Evolutionary conservation across 2,888 invertebrate species (phyloP).

Genomic region (Hypomecis punctinalis): DNA sequence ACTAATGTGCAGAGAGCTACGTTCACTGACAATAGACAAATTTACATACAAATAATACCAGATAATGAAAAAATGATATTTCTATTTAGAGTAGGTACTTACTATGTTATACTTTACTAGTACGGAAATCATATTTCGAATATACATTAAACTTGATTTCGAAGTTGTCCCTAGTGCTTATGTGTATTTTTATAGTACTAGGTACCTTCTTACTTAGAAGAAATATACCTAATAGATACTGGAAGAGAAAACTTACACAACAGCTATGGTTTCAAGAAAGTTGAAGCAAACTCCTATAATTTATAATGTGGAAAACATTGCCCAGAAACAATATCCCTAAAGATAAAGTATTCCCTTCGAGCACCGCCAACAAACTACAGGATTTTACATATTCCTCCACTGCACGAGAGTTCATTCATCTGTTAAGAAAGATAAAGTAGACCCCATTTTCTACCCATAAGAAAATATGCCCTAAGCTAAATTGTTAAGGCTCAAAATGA

Average conservation of each 20-base stretch:
- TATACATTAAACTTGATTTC: no score
- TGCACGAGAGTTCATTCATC: slow-evolving; percentile 66
- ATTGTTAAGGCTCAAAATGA: slow-evolving; percentile 21
- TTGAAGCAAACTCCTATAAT: slow-evolving; percentile 40
- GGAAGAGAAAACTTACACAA: neutral
- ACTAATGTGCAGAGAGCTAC: no score
- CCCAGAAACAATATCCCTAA: slow-evolving; percentile 52
- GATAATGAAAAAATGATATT: no score
- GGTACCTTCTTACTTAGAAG: no score
- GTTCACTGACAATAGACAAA: no score
- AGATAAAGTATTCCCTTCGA: slow-evolving; percentile 49
- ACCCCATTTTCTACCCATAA: slow-evolving; percentile 32
- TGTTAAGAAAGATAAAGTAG: slow-evolving; percentile 73
- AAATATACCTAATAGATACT: no score
- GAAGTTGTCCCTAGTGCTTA: no score
- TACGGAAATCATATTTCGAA: no score
- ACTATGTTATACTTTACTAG: no score
- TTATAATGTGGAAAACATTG: slow-evolving; percentile 57
- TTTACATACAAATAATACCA: no score
- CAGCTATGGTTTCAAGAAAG: slow-evolving; percentile 17
- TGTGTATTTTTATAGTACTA: no score
- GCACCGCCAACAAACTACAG: slow-evolving; percentile 45
- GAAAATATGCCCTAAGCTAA: slow-evolving; percentile 45
- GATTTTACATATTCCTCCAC: slow-evolving; percentile 62
- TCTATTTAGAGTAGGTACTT: no score